Evolutionary conservation across 2,113 vertebrate species (phyloP), one percentile per base, ranked within the genome.

Genomic region (Lamprologus callipterus): DNA sequence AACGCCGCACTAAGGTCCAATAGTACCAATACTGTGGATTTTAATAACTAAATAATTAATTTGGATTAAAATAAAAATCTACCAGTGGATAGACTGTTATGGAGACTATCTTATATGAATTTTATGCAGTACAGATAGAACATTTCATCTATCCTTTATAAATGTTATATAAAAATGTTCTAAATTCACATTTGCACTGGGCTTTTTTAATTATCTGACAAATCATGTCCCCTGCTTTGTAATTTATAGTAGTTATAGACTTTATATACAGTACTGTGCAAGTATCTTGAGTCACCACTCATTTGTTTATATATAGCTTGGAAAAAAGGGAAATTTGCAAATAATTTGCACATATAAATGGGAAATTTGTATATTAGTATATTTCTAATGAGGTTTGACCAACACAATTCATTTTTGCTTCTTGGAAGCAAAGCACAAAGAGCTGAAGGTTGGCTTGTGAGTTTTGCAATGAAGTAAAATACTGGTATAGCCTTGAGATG

Each of bases 61-160:
- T 84, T 78, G 13, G 12, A 37, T 23, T 70, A 53, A 84, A 23
- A 42, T 55, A 80, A 14, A 42, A 88, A 85, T 13, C 23, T 12
- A 63, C 28, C 51, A 80, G 42, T 37, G 21, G 55, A 68, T 5
- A 33, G 17, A 57, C 31, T 55, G 55, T 42, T 21, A 58, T 26
- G 19, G 55, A 47, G 6, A 51, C 21, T 21, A 6, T 3, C 3
- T 68, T 68, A 21, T 40, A 3, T 68, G 4, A 13, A 42, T 70
- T 23, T 42, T 9, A 40, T 42, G 40, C 37, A 42, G 21, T 42
- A 70, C 12, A 23, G 37, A 70, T 14, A 70, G 37, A 40, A 70
- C 35, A 42, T 68, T 68, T 40, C 12, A 23, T 70, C n/a, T 42
- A 1, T 23, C 65, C 65, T 42, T 70, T 23, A 42, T 1, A 70